Conservation (phyloP, 1,140 invertebrate genomes). For the Heliconius congener region DNA sequence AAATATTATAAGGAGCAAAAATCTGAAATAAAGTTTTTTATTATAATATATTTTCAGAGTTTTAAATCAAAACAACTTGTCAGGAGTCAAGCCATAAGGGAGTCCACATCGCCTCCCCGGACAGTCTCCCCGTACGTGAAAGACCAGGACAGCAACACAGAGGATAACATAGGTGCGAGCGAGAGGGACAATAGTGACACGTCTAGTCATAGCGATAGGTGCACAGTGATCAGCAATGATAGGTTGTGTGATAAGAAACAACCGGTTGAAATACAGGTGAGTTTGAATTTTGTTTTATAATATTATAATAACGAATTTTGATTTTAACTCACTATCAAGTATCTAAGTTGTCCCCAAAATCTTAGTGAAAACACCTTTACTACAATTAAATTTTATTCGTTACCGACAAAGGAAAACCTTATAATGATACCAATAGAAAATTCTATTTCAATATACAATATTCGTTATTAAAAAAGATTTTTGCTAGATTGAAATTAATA, state of each 20-base stretch:
- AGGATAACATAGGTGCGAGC: constrained; percentile 18
- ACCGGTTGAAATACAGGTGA: constrained; percentile 77
- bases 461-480: too few relatives aligned
- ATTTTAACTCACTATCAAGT: too few relatives aligned
- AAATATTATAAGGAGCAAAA: too few relatives aligned
- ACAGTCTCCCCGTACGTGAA: constrained; percentile 82
- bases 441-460: too few relatives aligned
- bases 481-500: too few relatives aligned
- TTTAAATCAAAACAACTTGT: constrained; percentile 92
- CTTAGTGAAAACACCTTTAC: too few relatives aligned
- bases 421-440: too few relatives aligned
- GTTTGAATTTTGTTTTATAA: constrained; percentile 17
- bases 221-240: constrained; percentile 42
- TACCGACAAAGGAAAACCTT: too few relatives aligned
- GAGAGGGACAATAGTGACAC: constrained; percentile 37
- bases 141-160: constrained; percentile 15
- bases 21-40: too few relatives aligned
- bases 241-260: constrained; percentile 54
- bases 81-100: constrained; percentile 93
- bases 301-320: neutral
- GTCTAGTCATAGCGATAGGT: constrained; percentile 49
- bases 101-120: constrained; percentile 91
- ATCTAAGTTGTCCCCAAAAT: too few relatives aligned
- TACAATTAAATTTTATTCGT: too few relatives aligned
- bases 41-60: constrained; percentile 70